A percentile compares a stretch with the other conserved stretches of the same genome.
phyloP scores from a whole-genome alignment of 2,113 vertebrate genomes.

The Macroglossus sobrinus region DNA sequence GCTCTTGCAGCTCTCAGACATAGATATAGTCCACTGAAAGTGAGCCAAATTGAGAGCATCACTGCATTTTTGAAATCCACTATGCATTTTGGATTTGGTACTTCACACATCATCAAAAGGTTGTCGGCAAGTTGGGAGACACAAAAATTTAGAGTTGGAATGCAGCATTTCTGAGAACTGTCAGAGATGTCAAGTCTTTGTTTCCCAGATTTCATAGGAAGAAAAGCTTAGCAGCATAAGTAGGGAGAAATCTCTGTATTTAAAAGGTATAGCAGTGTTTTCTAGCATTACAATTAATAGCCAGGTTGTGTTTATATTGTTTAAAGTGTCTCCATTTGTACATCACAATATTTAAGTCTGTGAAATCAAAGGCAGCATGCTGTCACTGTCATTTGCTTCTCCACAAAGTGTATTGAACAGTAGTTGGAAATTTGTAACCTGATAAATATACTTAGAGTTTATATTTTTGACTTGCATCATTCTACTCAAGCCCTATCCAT shows the following conservation, averaged over 20 bases:
- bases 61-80: constrained; percentile 21
- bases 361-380: not conserved
- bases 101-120: constrained; percentile 54
- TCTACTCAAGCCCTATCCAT: not conserved
- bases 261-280: constrained; percentile 4
- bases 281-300: constrained; percentile 8
- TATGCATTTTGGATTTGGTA: constrained; percentile 19
- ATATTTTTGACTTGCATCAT: not conserved
- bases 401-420: not conserved
- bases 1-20: not conserved
- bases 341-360: constrained; percentile 14
- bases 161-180: constrained; percentile 35
- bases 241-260: constrained; percentile 4
- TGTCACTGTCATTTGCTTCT: not conserved
- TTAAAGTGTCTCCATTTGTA: constrained; percentile 13
- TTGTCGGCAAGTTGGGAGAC: constrained; percentile 41
- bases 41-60: not conserved
- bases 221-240: not conserved
- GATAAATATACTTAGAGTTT: not conserved
- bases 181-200: constrained; percentile 34
- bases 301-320: constrained; percentile 8
- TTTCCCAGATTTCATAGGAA: constrained; percentile 32
- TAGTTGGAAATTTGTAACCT: not conserved
- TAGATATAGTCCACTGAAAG: not conserved
- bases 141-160: constrained; percentile 30